Base-by-base conservation (phyloP, 2,888 invertebrate genomes). In the Drosophila ustulata region DNA sequence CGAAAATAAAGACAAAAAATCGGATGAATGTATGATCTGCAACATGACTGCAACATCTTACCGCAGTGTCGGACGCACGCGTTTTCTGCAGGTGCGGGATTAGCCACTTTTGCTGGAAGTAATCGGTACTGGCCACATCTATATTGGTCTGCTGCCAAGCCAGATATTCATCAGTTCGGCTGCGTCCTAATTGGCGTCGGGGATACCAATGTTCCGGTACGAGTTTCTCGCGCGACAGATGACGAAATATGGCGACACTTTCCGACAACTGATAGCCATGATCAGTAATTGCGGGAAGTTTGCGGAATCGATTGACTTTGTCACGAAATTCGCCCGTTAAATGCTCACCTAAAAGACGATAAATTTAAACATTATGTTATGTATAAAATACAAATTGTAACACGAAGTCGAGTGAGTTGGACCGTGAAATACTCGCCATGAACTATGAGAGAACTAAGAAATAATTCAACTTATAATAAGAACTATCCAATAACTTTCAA, bases 141-240 rank as follows among this genome's bases (percentile, higher is more conserved):
- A 94, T 93, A 82, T 95, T 95, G 11, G 93, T 89, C 84, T 96
- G 96, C 78, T 96, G 96, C 96, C 96, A 96, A 89, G 95, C 94
- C 69, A 96, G 92, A 89, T 94, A 95, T 91, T 96, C 95, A 83
- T 96, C 96, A 37, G 96, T 94, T 75, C 93, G 93, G 0, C 95
- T 95, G 84, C 94, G 94, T 25, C 92, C 89, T 75, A 94, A 92
- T 23, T 93, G 92, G 59, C 95, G 94, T 50, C 92, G 93, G 0
- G 96, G 96, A 91, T 96, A 96, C 95, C 95, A 95, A 76, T 95
- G 93, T 75, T 95, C 94, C 28, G 92, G 92, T 4, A 94, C 90
- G 9, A 93, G 79, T 81, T 93, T 92, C 82, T 95, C 94, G 37
- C 93, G 93, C 3, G 93, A 91, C 61, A 96, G 84, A 90, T 96